Percentiles rank a stretch among this genome's conserved stretches.
These are phyloP conservation scores for Exephanes ischioxanthus DNA, from an alignment of 2,888 invertebrate genomes.

Conservation along the genomic window DNA sequence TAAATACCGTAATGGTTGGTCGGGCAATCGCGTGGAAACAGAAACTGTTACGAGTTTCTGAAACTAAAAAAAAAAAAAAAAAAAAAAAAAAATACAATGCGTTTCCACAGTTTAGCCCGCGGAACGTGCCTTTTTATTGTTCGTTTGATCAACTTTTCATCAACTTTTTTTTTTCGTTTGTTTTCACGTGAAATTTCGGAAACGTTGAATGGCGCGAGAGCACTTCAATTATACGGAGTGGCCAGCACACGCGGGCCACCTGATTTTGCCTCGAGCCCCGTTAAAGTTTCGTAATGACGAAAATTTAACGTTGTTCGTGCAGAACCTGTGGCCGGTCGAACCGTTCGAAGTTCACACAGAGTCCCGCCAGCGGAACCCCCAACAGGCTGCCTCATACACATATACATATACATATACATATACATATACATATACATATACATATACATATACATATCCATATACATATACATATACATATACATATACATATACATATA, in stretches of 20 bases:
- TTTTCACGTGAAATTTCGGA: not conserved
- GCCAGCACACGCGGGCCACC: constrained; percentile 1
- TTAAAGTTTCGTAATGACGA: constrained; percentile 44
- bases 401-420: too few species aligned
- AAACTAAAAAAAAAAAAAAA: not conserved
- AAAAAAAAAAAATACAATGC: not conserved
- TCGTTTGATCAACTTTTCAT: not conserved
- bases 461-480: too few species aligned
- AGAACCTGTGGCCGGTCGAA: constrained; percentile 8
- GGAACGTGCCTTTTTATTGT: not conserved
- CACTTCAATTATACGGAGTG: constrained; percentile 28
- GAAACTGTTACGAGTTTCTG: not conserved
- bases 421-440: too few species aligned
- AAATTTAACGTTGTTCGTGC: constrained; percentile 39
- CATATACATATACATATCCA: too few species aligned
- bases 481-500: too few species aligned
- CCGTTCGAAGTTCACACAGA: constrained; percentile 33
- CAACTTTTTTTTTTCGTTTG: not conserved
- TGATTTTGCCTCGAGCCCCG: not conserved
- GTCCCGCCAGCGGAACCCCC: not conserved
- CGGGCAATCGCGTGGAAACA: not conserved
- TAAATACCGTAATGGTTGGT: not conserved
- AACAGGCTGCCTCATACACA: not conserved
- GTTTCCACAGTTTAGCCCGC: not conserved
- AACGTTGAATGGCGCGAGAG: constrained; percentile 8